Conservation (phyloP, 2,888 invertebrate species). For the Escarpia spicata region DNA sequence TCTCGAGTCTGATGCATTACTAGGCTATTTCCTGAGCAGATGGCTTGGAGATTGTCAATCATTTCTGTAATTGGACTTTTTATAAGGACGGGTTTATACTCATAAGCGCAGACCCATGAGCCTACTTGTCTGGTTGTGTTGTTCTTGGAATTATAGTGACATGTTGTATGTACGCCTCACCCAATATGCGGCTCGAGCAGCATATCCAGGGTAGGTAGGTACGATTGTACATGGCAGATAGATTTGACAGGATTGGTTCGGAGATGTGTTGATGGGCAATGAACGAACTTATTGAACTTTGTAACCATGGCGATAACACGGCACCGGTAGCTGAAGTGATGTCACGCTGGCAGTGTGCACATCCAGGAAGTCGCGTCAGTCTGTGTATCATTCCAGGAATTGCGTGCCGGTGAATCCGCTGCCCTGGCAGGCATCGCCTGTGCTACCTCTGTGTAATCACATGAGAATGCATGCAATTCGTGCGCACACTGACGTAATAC, state of each 20-base stretch:
- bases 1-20: not conserved
- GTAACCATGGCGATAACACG: not conserved
- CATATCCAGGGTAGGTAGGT: not conserved
- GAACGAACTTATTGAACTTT: not conserved
- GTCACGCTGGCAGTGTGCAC: not conserved
- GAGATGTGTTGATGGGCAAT: not conserved
- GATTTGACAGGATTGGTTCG: not conserved
- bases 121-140: not conserved
- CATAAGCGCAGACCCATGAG: not conserved
- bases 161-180: not conserved
- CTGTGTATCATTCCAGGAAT: slow-evolving; percentile 2
- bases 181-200: not conserved
- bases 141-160: not conserved
- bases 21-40: not conserved
- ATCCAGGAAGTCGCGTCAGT: not conserved
- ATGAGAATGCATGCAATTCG: not conserved
- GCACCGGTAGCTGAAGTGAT: not conserved
- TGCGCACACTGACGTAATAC: not conserved
- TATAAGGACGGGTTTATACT: not conserved
- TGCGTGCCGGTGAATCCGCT: not conserved
- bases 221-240: not conserved
- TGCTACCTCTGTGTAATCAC: not conserved
- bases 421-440: not conserved
- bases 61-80: slow-evolving; percentile 13
- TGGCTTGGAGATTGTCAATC: not conserved